phyloP scores from a whole-genome alignment of 2,113 vertebrate genomes.

The Elaphurus davidianus region DNA sequence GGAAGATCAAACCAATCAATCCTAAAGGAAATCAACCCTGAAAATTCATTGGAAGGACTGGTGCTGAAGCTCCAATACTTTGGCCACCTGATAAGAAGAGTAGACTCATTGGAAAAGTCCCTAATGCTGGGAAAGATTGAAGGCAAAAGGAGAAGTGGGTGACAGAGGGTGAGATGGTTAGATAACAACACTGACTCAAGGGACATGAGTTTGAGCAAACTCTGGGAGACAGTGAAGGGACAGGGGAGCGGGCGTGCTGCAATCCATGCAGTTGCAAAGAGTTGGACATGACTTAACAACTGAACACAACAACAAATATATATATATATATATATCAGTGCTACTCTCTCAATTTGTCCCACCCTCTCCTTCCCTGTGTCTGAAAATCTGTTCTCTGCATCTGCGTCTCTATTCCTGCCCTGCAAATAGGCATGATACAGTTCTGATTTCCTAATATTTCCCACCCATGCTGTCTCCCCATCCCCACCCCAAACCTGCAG shows the following conservation, averaged over 20 bases:
- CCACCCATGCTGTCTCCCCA: too few relatives aligned
- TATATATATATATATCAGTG: not conserved
- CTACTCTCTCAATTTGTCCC: not conserved
- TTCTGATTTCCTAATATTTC: not conserved
- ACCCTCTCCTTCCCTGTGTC: not conserved
- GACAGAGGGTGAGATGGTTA: not conserved
- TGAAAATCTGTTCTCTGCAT: not conserved
- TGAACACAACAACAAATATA: not conserved
- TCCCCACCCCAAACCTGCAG: fast-evolving
- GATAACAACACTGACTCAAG: not conserved
- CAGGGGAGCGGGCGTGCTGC: fast-evolving
- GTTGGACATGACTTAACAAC: not conserved
- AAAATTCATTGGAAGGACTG: not conserved
- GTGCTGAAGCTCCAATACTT: not conserved
- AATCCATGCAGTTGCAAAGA: not conserved
- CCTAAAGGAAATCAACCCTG: not conserved
- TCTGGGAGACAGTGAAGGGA: not conserved
- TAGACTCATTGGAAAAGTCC: not conserved
- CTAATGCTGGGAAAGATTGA: not conserved
- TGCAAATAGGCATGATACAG: not conserved
- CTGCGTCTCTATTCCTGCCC: not conserved
- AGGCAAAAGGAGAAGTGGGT: not conserved
- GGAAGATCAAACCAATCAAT: not conserved
- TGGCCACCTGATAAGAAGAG: not conserved
- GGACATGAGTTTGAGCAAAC: not conserved